Conservation (phyloP, 2,888 invertebrate genomes). For the Eupelmus urozonus region DNA sequence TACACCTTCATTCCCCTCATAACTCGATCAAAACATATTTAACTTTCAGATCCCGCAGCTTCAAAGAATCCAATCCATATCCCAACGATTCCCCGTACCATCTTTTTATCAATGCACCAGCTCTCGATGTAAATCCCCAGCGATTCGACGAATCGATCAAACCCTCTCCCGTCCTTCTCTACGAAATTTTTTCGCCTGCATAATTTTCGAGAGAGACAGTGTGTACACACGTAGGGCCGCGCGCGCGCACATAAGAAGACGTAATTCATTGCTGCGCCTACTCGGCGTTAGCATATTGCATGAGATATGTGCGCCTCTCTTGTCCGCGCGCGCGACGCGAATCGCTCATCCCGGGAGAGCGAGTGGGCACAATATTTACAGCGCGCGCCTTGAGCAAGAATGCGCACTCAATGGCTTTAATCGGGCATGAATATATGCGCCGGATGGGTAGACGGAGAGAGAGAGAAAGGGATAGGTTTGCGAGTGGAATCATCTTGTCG, state of each 20-base stretch:
- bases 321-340: conserved; percentile 53
- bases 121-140: neutral
- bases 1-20: neutral
- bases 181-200: conserved; percentile 24
- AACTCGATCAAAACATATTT: neutral
- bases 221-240: neutral
- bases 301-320: conserved; percentile 53
- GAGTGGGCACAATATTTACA: conserved; percentile 63
- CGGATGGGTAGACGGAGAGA: neutral
- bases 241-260: conserved; percentile 63
- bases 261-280: conserved; percentile 70
- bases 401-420: conserved; percentile 49
- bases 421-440: conserved; percentile 33
- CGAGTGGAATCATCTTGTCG: conserved; percentile 11
- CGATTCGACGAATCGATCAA: conserved; percentile 36
- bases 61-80: neutral
- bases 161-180: neutral
- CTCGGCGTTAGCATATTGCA: conserved; percentile 65
- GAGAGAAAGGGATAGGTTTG: too few species aligned
- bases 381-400: conserved; percentile 59
- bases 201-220: conserved; percentile 24
- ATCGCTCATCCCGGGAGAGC: conserved; percentile 60
- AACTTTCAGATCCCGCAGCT: neutral
- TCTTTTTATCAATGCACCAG: neutral
- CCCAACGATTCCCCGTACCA: neutral